Evolutionary conservation across 2,113 vertebrate genomes (phyloP).

Genomic region (Cichladusa arquata): DNA sequence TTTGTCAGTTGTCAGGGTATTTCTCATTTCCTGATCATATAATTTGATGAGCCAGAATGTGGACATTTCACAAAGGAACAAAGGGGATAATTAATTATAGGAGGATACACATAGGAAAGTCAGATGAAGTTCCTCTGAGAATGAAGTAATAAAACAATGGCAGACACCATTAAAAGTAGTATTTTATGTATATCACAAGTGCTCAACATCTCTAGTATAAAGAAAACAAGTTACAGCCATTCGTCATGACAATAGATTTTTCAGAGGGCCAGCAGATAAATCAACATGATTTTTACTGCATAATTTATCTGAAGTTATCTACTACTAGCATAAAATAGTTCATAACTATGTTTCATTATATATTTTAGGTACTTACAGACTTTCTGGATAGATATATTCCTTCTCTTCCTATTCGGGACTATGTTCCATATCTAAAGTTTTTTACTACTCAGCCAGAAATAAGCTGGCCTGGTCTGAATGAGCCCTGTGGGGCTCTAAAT

Average conservation of each 20-base stretch:
- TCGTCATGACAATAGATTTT: background rate
- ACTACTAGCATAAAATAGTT: background rate
- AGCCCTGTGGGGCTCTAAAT: background rate
- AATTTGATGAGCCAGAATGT: background rate
- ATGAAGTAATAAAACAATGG: background rate
- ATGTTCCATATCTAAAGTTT: background rate
- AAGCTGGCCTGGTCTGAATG: background rate
- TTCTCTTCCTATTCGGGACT: background rate
- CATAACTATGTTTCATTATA: background rate
- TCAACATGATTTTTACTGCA: background rate
- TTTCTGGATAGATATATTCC: background rate
- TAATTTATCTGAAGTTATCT: background rate
- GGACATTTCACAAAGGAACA: background rate
- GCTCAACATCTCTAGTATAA: background rate
- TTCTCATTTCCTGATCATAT: background rate
- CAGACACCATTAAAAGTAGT: background rate
- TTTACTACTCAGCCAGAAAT: background rate
- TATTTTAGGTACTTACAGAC: background rate
- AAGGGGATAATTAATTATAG: background rate
- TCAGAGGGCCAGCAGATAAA: background rate
- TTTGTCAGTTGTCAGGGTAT: background rate
- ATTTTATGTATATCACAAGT: background rate
- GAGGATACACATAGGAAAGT: background rate
- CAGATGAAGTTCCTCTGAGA: background rate
- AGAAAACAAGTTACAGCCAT: background rate